Base-by-base conservation (phyloP, 2,113 vertebrate genomes). In the Abramis brama region DNA sequence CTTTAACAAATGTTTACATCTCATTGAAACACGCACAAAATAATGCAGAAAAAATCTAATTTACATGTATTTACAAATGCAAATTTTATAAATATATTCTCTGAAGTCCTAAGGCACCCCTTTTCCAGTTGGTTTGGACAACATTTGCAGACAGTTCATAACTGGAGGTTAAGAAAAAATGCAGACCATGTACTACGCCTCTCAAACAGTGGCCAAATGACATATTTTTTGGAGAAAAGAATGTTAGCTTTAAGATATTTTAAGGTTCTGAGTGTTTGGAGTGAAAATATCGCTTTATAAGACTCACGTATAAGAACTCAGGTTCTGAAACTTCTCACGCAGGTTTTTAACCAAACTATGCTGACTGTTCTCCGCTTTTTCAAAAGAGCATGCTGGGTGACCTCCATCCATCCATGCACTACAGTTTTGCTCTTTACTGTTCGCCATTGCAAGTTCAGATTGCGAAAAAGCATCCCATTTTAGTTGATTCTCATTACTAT, bases 291-390 rank as follows among this genome's bases (percentile, higher is more conserved):
- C 8, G 30, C 2, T 5, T 43, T 62, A 1, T 17, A 33, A 33
- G 57, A 39, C 36, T 81, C 43, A 96, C 15, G 93, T 96, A 85
- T 90, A 88, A 1, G 95, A 91, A 19, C 96, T 95, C 4, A 97
- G 93, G 87, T 94, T 97, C 94, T 97, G 97, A 87, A 99, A 99
- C 84, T 96, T 98, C 79, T 97, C 96, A 79, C 96, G 93, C 83
- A 99, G 95, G 92, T 96, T 97, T 92, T 93, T 97, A 86, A 98
- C 97, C 2, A 96, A 90, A 80, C 95, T 93, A 0, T 92, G 95
- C 5, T 95, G 94, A 36, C 86, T 89, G 3, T 89, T 92, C 9
- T 95, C 91, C 0, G 81, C 87, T 50, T 86, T 90, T 84, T 92
- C 93, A 68, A 87, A 87, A 17, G 89, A 82, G 82, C 78, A 25